Percentiles rank a stretch among this genome's conserved stretches.
phyloP scores from a whole-genome alignment of 2,888 invertebrate genomes.

The Scelioninae gen. 2 region DNA sequence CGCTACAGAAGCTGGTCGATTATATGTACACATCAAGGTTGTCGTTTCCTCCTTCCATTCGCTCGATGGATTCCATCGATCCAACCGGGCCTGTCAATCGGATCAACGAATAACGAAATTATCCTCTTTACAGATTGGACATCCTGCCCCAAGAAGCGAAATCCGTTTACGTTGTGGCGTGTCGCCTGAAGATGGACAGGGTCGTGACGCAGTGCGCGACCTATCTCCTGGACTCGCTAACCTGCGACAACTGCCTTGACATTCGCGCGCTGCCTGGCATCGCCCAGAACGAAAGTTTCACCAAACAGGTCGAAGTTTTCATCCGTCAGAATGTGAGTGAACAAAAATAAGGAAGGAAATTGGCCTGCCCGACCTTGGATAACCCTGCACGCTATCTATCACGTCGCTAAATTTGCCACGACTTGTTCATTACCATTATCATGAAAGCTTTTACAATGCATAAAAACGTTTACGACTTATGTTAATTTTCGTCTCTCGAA shows the following conservation, averaged over 20 bases:
- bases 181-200: conserved; percentile 84
- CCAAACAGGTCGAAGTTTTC: conserved; percentile 82
- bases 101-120: conserved; percentile 23
- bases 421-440: no score
- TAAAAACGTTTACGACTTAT: no score
- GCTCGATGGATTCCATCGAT: conserved; percentile 10
- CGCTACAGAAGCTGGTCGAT: conserved; percentile 85
- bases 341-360: neutral
- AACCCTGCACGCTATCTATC: conserved; percentile 23
- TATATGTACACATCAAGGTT: conserved; percentile 89
- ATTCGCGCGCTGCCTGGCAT: conserved; percentile 78
- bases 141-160: conserved; percentile 78
- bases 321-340: conserved; percentile 82
- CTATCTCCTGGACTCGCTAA: conserved; percentile 76
- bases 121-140: conserved; percentile 60
- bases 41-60: conserved; percentile 1
- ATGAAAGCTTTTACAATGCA: no score
- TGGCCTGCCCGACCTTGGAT: conserved; percentile 41
- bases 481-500: neutral
- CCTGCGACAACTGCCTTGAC: conserved; percentile 79
- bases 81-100: conserved; percentile 3
- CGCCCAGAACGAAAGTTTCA: conserved; percentile 77
- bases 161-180: conserved; percentile 87
- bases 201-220: conserved; percentile 84
- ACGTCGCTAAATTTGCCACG: no score